phyloP scores from a whole-genome alignment of 2,888 invertebrate genomes.

The Willowsia nigromaculata region DNA sequence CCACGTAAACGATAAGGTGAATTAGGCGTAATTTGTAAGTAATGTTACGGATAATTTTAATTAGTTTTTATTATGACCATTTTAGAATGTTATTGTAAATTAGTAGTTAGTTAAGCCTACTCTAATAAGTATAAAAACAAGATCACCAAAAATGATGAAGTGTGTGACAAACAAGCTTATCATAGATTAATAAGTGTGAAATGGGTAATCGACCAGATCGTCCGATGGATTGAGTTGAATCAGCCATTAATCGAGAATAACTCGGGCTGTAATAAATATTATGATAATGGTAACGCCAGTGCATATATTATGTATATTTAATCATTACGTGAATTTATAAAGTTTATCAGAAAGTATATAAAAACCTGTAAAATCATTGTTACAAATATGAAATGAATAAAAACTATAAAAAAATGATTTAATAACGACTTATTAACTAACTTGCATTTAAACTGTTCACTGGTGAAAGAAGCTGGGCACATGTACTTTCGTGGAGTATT shows the following conservation, averaged over 20 bases:
- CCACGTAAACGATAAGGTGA: neutral
- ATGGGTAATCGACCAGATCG: neutral
- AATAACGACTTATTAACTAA: too few species aligned
- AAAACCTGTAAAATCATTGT: constrained; percentile 32
- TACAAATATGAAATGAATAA: constrained; percentile 10
- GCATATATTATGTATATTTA: constrained; percentile 2
- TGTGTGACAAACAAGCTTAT: neutral
- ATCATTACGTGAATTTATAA: constrained; percentile 14
- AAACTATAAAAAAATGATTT: neutral
- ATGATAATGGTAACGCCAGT: neutral
- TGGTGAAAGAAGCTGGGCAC: too few species aligned
- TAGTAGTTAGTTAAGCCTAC: neutral
- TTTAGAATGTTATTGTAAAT: neutral
- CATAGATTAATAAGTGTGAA: neutral
- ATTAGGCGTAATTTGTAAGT: neutral
- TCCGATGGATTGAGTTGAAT: neutral
- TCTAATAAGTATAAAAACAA: neutral
- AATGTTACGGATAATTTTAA: neutral
- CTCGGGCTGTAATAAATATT: too few species aligned
- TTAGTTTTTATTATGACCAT: constrained; percentile 32
- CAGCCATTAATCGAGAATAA: too few species aligned
- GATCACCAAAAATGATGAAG: neutral
- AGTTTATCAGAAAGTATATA: constrained; percentile 37
- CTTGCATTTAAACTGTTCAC: too few species aligned
- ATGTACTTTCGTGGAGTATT: too few species aligned